These are phyloP conservation scores for Drosophila miranda DNA, from an alignment of 1,140 invertebrate genomes.

Conservation along the genomic window DNA sequence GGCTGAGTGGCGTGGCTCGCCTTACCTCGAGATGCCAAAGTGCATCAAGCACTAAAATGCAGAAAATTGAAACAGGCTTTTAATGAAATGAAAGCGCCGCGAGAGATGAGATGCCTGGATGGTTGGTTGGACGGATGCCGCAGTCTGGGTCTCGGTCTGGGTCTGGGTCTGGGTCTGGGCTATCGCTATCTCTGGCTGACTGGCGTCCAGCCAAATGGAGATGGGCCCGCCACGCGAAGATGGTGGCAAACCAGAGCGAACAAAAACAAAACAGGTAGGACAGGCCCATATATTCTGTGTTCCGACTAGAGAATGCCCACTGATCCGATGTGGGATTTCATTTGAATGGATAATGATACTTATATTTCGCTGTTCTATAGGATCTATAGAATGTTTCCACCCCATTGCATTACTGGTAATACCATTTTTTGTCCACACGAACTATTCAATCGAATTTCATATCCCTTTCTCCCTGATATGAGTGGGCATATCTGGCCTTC, in stretches of 20 bases:
- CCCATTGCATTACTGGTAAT: too few species aligned
- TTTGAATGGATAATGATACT: too few species aligned
- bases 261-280: neutral
- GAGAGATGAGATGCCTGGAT: conserved; percentile 42
- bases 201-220: conserved; percentile 9
- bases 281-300: too few species aligned
- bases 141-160: neutral
- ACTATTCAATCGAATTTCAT: too few species aligned
- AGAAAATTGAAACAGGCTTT: conserved; percentile 82
- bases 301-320: too few species aligned
- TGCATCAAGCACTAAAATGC: conserved; percentile 81
- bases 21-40: conserved; percentile 72
- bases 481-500: too few species aligned
- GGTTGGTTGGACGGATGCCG: neutral
- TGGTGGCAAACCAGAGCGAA: conserved; percentile 34
- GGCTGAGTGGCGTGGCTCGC: conserved; percentile 22
- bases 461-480: too few species aligned
- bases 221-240: conserved; percentile 4
- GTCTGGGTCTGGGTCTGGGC: neutral
- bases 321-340: too few species aligned
- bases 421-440: too few species aligned
- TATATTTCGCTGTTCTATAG: too few species aligned
- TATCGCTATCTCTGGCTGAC: conserved; percentile 20
- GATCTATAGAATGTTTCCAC: too few species aligned
- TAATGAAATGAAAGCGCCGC: conserved; percentile 76